Conservation (phyloP, 2,797 vertebrate genomes). For the Cyprinella venusta region DNA sequence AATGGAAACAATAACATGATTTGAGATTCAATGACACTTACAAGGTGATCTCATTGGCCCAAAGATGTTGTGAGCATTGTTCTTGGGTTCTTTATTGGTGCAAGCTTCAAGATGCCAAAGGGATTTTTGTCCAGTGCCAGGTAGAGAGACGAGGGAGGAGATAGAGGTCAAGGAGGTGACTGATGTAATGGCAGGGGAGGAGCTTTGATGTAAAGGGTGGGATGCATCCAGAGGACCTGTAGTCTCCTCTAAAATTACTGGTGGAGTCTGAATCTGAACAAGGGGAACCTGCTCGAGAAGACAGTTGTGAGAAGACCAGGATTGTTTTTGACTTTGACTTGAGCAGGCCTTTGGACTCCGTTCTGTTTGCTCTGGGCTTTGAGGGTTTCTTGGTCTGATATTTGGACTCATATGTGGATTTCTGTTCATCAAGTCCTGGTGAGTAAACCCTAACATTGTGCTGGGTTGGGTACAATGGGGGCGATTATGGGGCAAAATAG, state of each 20-base stretch:
- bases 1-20: neutral
- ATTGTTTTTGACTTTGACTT: constrained; percentile 50
- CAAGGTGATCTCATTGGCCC: constrained; percentile 1
- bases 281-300: constrained; percentile 52
- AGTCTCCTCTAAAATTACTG: constrained; percentile 65
- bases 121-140: constrained; percentile 42
- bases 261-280: constrained; percentile 37
- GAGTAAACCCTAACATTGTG: constrained; percentile 53
- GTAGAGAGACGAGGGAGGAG: constrained; percentile 60
- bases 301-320: constrained; percentile 51
- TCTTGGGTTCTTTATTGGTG: neutral
- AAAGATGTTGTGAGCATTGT: neutral
- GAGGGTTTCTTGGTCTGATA: constrained; percentile 12
- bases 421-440: constrained; percentile 69
- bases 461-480: constrained; percentile 60
- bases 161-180: constrained; percentile 68
- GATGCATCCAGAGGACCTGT: constrained; percentile 52
- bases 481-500: constrained; percentile 60
- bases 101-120: neutral
- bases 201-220: constrained; percentile 52
- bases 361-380: constrained; percentile 43
- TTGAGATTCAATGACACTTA: constrained; percentile 8
- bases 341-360: constrained; percentile 59
- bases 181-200: constrained; percentile 65
- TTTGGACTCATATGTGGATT: constrained; percentile 63